phyloP scores from a whole-genome alignment of 2,797 vertebrate species.

The Epinephelus malabaricus region DNA sequence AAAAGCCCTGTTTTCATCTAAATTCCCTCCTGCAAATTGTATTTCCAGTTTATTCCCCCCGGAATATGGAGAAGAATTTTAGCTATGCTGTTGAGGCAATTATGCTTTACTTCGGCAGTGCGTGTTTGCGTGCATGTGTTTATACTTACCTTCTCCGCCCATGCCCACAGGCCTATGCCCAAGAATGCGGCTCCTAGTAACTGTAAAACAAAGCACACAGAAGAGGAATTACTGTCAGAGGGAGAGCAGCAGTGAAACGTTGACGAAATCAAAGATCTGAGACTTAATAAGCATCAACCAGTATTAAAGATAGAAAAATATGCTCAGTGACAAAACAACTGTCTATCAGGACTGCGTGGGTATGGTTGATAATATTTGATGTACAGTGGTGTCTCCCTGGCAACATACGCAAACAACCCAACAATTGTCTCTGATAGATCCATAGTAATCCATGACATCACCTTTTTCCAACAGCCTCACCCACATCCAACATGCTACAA shows the following conservation, averaged over 20 bases:
- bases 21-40: constrained; percentile 13
- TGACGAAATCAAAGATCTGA: not conserved
- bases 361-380: not conserved
- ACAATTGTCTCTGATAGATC: constrained; percentile 13
- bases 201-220: constrained; percentile 85
- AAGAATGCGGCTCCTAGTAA: constrained; percentile 94
- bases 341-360: not conserved
- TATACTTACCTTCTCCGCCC: constrained; percentile 94
- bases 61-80: constrained; percentile 62
- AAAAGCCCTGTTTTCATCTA: constrained; percentile 32
- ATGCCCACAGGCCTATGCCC: constrained; percentile 94
- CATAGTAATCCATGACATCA: constrained; percentile 19
- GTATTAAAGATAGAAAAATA: not conserved
- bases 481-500: not conserved
- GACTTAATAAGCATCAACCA: not conserved
- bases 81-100: constrained; percentile 61
- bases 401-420: constrained; percentile 32
- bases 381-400: constrained; percentile 23
- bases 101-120: constrained; percentile 17
- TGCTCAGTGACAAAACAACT: not conserved
- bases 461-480: constrained; percentile 6
- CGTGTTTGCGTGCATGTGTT: constrained; percentile 54
- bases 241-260: not conserved
- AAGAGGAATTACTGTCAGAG: constrained; percentile 34
- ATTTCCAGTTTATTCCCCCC: constrained; percentile 35